A percentile compares a stretch with the other conserved stretches of the same genome.
Conservation (phyloP, 2,113 vertebrate genomes). For the Heterochromis multidens region DNA sequence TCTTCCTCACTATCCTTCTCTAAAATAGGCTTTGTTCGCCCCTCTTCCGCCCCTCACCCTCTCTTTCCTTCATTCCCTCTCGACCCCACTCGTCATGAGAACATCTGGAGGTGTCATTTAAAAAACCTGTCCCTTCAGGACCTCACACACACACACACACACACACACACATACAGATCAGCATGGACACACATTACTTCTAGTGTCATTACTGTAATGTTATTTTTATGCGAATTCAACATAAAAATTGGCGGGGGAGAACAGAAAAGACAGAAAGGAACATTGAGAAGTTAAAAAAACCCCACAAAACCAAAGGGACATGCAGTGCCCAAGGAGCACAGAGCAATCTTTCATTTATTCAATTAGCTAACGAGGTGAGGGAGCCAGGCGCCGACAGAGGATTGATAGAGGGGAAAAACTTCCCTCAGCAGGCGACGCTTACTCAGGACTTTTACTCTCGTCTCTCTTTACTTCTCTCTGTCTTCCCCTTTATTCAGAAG, state of each 20-base stretch:
- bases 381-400: conserved; percentile 62
- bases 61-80: not conserved
- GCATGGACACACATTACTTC: conserved; percentile 28
- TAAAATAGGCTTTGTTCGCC: not conserved
- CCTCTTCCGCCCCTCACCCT: not conserved
- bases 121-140: conserved; percentile 27
- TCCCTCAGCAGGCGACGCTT: conserved; percentile 71
- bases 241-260: conserved; percentile 8
- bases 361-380: conserved; percentile 77
- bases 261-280: conserved; percentile 1
- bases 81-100: not conserved
- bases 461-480: conserved; percentile 4
- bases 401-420: conserved; percentile 71
- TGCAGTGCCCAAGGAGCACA: conserved; percentile 58
- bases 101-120: conserved; percentile 47
- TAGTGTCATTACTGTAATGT: conserved; percentile 46
- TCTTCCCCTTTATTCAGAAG: conserved; percentile 28
- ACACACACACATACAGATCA: not conserved
- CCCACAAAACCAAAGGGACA: conserved; percentile 28
- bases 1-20: not conserved
- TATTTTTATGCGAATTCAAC: conserved; percentile 46
- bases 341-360: conserved; percentile 86
- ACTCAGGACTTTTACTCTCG: conserved; percentile 66
- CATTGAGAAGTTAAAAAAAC: not conserved
- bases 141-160: not conserved